Evolutionary conservation across 2,888 invertebrate species (phyloP).

Genomic region (Yponomeuta malinellus): DNA sequence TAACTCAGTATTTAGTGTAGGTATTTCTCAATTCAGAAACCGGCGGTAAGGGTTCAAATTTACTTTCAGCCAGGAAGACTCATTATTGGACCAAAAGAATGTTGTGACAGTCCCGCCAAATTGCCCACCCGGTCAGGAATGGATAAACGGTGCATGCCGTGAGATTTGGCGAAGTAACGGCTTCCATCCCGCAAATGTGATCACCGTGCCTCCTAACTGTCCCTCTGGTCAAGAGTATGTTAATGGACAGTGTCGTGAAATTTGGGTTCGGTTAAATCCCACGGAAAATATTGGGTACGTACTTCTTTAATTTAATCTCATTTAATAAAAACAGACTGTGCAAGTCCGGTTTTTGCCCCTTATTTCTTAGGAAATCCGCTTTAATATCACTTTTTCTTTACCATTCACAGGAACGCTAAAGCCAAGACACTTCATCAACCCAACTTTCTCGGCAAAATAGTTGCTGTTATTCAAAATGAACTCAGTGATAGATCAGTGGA

Average conservation of each 20-base stretch:
- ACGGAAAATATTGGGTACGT: neutral
- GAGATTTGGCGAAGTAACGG: slow-evolving; percentile 29
- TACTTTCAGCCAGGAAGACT: neutral
- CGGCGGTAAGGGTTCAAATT: neutral
- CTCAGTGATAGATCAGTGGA: neutral
- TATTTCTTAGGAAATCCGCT: no score
- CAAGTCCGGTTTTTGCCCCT: no score
- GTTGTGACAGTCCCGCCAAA: slow-evolving; percentile 16
- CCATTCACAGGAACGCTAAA: neutral
- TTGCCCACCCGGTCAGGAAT: slow-evolving; percentile 28
- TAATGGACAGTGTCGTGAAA: slow-evolving; percentile 37
- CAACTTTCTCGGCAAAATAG: neutral
- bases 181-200: slow-evolving; percentile 15
- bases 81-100: slow-evolving; percentile 4
- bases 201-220: slow-evolving; percentile 22
- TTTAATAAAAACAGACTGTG: no score
- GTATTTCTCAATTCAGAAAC: no score
- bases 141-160: slow-evolving; percentile 35
- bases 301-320: no score
- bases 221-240: slow-evolving; percentile 27
- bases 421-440: neutral
- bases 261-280: slow-evolving; percentile 25
- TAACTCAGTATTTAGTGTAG: neutral
- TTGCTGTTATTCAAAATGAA: neutral
- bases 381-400: neutral